A percentile compares a stretch with the other conserved stretches of the same genome.
These are phyloP conservation scores for Nebria salina DNA, from an alignment of 2,888 invertebrate species.

Conservation along the genomic window DNA sequence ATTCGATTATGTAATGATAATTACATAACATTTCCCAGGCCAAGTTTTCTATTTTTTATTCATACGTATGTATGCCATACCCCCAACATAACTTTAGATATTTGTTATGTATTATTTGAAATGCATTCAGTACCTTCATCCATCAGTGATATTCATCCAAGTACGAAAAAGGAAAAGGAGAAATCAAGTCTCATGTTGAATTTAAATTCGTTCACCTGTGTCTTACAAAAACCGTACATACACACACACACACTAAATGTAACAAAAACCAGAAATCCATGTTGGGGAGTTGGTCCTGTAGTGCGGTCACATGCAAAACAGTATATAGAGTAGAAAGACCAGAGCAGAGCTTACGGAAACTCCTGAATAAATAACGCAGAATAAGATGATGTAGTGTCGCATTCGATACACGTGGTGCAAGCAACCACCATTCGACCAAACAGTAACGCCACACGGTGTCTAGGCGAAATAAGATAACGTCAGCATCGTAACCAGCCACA, in stretches of 20 bases:
- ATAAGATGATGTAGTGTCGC: constrained; percentile 44
- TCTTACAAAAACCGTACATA: constrained; percentile 9
- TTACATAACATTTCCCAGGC: no score
- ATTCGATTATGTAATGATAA: no score
- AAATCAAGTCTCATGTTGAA: constrained; percentile 28
- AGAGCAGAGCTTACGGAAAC: constrained; percentile 24
- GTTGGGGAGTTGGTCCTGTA: neutral
- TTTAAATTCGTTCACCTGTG: constrained; percentile 36
- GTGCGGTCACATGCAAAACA: constrained; percentile 41
- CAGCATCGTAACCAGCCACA: constrained; percentile 16
- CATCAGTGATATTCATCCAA: neutral
- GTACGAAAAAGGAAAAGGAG: neutral
- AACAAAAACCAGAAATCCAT: constrained; percentile 25
- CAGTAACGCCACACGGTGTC: constrained; percentile 12
- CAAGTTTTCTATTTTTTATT: no score
- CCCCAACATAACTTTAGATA: no score
- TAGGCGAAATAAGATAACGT: constrained; percentile 42
- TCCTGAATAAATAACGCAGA: constrained; percentile 42
- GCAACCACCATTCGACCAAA: neutral
- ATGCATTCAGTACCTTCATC: neutral
- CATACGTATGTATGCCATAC: no score
- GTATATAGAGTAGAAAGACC: neutral
- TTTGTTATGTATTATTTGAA: neutral
- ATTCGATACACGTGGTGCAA: constrained; percentile 43
- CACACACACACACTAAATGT: neutral